Base-by-base conservation (phyloP, 1,140 invertebrate genomes). In the Protaetia brevitarsis region DNA sequence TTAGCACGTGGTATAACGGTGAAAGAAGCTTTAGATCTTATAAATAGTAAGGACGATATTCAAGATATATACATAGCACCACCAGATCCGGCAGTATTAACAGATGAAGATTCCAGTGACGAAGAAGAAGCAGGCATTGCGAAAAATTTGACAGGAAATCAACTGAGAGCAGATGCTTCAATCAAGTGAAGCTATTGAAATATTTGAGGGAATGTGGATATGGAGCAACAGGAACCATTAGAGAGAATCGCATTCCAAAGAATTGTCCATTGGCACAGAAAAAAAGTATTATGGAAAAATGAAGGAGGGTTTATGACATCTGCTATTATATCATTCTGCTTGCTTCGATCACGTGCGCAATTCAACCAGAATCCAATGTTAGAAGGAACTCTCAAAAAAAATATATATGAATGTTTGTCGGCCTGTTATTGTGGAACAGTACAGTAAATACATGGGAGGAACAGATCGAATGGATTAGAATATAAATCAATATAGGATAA, bases 201-300 rank as follows among this genome's bases (percentile, higher is more conserved):
- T 51, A 69, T 64, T 57, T 74, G 10, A 61, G 65, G 28, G 28
- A 57, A 21, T 58, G 36, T 36, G 67, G 68, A 19, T 71, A 67
- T 60, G 29, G 36, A 37, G 69, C 19, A 3, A 72, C 70, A 30
- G 70, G 71, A 10, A 75, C 74, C 21, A 67, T 75, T 11, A 64
- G 71, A 29, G 64, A 73, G 36, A 72, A 73, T 62, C 45, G 68
- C 8, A 30, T 72, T 29, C 64, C 66, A 57, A 61, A 65, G 57
- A 64, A 19, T 31, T 69, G 67, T 61, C 68, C 70, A 27, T 11
- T 72, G 7, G 16, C 19, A 26, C 11, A 66, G 19, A 68, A 69
- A 60, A n/a, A 68, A 68, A 58, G 36, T 26, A 29, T 45, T 71
- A 23, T 67, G 68, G 29, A 67, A 67, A 56, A 23, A 1, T 1